Conservation (phyloP, 2,888 invertebrate species). For the Ashinkailepas kermadecensis region DNA sequence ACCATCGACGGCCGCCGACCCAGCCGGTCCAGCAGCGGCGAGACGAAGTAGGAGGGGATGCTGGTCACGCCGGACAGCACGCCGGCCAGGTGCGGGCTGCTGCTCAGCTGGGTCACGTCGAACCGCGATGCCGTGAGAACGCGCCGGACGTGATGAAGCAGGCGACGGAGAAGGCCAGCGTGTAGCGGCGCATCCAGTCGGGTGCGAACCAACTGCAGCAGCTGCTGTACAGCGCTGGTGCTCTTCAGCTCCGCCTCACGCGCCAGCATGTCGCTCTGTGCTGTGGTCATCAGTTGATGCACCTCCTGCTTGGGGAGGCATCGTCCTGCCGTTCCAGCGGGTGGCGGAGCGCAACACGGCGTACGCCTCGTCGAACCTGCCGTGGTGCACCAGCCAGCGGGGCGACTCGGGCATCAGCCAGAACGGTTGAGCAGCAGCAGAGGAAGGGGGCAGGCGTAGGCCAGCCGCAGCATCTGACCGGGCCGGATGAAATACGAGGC, state of each 20-base stretch:
- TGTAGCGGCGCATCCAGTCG: not conserved
- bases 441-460: slow-evolving; percentile 56
- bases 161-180: not conserved
- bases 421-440: slow-evolving; percentile 49
- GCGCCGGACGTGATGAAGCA: slow-evolving; percentile 39
- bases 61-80: slow-evolving; percentile 46
- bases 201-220: not conserved
- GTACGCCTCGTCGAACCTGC: not conserved
- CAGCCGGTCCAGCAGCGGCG: slow-evolving; percentile 41
- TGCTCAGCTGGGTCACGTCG: slow-evolving; percentile 42
- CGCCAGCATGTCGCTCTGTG: not conserved
- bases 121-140: slow-evolving; percentile 45
- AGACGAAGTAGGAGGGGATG: slow-evolving; percentile 42
- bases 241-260: not conserved
- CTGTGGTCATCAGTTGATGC: not conserved
- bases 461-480: slow-evolving; percentile 60
- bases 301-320: not conserved
- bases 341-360: not conserved
- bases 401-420: slow-evolving; percentile 69
- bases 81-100: slow-evolving; percentile 46
- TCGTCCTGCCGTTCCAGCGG: not conserved
- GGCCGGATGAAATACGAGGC: slow-evolving; percentile 58
- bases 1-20: slow-evolving; percentile 45
- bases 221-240: not conserved
- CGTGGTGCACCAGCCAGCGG: slow-evolving; percentile 56